Conservation (phyloP, 2,113 vertebrate species). For the Pedetes capensis region DNA sequence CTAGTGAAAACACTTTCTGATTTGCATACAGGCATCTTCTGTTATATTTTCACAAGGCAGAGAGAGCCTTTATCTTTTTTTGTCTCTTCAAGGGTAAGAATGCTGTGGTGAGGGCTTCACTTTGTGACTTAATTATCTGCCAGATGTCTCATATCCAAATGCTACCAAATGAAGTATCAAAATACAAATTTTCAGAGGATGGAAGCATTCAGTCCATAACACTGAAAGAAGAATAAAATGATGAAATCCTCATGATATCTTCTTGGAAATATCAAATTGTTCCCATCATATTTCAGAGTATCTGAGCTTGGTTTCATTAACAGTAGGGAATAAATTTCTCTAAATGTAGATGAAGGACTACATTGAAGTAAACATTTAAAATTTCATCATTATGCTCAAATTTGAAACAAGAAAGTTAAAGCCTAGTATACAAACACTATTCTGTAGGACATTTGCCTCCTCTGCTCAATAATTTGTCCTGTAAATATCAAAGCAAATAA, state of each 20-base stretch:
- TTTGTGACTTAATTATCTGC: neutral
- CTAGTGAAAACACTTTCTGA: neutral
- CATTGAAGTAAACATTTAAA: neutral
- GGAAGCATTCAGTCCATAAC: neutral
- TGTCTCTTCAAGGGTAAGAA: neutral
- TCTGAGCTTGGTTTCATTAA: neutral
- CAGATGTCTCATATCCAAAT: neutral
- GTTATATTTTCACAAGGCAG: neutral
- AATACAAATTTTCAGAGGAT: neutral
- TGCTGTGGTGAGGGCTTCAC: neutral
- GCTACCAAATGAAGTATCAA: no score
- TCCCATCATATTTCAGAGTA: neutral
- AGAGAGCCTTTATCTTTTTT: neutral
- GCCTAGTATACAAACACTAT: neutral
- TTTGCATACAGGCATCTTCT: neutral
- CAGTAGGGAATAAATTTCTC: neutral
- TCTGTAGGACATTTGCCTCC: neutral
- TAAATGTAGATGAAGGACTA: fast-evolving
- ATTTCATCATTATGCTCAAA: neutral
- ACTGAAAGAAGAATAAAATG: neutral
- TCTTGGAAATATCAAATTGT: neutral
- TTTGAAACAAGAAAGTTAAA: neutral
- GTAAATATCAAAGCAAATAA: neutral
- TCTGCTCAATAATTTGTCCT: neutral
- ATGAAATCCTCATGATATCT: neutral